phyloP scores from a whole-genome alignment of 2,888 invertebrate species.

The Caenorhabditis wallacei region DNA sequence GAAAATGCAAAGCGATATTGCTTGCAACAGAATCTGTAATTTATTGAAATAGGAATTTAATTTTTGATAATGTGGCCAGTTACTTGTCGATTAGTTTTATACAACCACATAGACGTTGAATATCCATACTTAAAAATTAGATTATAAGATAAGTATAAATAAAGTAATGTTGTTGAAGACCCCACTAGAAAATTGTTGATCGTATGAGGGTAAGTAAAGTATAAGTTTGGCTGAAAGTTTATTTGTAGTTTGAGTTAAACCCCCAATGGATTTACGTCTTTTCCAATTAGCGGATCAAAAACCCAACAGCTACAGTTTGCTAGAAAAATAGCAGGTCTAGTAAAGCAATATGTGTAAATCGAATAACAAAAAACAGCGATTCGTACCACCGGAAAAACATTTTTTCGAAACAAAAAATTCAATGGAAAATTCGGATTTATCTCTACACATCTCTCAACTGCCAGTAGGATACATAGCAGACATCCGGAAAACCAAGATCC shows the following conservation, averaged over 20 bases:
- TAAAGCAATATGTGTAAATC: constrained; percentile 7
- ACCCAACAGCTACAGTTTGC: constrained; percentile 23
- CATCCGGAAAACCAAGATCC: constrained; percentile 22
- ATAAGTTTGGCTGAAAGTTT: not conserved
- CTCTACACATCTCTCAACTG: constrained; percentile 14
- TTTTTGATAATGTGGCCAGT: too few species aligned
- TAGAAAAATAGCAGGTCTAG: not conserved
- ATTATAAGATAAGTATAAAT: not conserved
- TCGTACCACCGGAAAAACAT: not conserved
- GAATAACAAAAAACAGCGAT: not conserved
- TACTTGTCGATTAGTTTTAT: constrained; percentile 8
- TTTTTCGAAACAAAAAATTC: constrained; percentile 7
- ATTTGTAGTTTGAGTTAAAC: too few species aligned
- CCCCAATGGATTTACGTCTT: constrained; percentile 11
- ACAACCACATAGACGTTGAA: constrained; percentile 7
- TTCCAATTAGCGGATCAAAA: constrained; percentile 37
- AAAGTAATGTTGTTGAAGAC: not conserved
- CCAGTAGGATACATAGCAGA: not conserved
- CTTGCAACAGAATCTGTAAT: constrained; percentile 5
- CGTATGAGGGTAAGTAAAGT: not conserved
- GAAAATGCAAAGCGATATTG: not conserved
- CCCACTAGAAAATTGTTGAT: not conserved
- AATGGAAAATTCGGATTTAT: not conserved
- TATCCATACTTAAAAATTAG: not conserved
- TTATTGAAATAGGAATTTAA: too few species aligned